These are phyloP conservation scores for Taurulus bubalis DNA, from an alignment of 2,113 vertebrate species.

Conservation along the genomic window DNA sequence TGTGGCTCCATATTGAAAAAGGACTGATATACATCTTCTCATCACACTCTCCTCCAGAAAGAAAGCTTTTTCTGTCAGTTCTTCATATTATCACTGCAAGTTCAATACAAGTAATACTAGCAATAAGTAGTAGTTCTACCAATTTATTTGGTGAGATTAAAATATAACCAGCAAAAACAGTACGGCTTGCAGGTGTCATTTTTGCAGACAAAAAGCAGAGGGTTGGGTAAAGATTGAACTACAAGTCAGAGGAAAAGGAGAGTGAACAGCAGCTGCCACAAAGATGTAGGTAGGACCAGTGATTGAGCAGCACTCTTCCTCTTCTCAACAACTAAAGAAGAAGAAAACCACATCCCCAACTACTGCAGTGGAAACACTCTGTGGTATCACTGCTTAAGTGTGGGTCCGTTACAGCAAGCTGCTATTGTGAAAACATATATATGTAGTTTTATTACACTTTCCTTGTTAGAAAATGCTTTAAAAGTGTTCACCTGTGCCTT, in stretches of 20 bases:
- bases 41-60: no score
- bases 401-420: background rate
- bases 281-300: background rate
- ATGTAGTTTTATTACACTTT: no score
- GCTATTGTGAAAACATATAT: background rate
- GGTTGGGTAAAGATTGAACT: background rate
- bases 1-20: no score
- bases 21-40: no score
- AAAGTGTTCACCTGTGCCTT: background rate
- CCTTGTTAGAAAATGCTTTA: background rate
- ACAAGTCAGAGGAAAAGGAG: background rate
- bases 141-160: no score
- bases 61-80: no score
- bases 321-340: background rate
- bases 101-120: no score
- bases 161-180: no score
- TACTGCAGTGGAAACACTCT: constrained; percentile 10
- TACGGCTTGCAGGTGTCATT: no score
- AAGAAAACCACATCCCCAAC: background rate
- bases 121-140: no score
- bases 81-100: no score
- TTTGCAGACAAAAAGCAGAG: no score
- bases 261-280: background rate
- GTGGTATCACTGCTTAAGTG: background rate
- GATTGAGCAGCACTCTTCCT: background rate